Conservation (phyloP, 2,888 invertebrate genomes). For the Keiferia lycopersicella region DNA sequence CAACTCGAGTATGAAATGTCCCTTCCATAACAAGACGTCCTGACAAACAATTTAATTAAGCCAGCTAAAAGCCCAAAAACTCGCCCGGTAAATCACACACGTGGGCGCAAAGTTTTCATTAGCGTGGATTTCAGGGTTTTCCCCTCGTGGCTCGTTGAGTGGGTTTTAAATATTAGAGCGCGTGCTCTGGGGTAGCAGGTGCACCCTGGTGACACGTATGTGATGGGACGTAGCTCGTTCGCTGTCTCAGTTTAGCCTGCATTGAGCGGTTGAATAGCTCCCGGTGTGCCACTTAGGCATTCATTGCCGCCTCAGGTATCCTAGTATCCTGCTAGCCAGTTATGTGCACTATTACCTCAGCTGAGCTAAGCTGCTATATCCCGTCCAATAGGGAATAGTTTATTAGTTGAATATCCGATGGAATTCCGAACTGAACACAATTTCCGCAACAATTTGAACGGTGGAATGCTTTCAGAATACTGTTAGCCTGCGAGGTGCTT, state of each 20-base stretch:
- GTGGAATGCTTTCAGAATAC: constrained; percentile 20
- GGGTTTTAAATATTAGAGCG: constrained; percentile 26
- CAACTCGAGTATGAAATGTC: constrained; percentile 7
- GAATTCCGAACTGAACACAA: constrained; percentile 22
- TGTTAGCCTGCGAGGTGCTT: neutral
- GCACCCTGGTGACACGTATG: constrained; percentile 63
- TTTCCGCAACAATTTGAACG: constrained; percentile 18
- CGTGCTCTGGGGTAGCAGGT: constrained; percentile 56
- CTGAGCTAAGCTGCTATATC: constrained; percentile 32
- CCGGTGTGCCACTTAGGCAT: constrained; percentile 64
- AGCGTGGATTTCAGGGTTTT: constrained; percentile 19
- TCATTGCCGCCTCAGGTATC: constrained; percentile 56
- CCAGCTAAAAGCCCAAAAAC: neutral
- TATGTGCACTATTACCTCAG: constrained; percentile 45
- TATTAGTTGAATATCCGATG: constrained; percentile 25
- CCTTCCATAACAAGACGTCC: neutral
- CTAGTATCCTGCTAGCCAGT: constrained; percentile 36
- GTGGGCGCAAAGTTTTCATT: constrained; percentile 17
- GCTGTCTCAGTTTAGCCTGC: constrained; percentile 48
- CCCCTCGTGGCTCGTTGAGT: neutral
- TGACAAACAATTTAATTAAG: constrained; percentile 11
- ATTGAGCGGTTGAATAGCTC: constrained; percentile 63
- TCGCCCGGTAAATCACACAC: neutral
- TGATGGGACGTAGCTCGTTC: constrained; percentile 64
- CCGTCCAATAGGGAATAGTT: constrained; percentile 25